Evolutionary conservation across 2,888 invertebrate genomes (phyloP).

Genomic region (Andrena minutula): DNA sequence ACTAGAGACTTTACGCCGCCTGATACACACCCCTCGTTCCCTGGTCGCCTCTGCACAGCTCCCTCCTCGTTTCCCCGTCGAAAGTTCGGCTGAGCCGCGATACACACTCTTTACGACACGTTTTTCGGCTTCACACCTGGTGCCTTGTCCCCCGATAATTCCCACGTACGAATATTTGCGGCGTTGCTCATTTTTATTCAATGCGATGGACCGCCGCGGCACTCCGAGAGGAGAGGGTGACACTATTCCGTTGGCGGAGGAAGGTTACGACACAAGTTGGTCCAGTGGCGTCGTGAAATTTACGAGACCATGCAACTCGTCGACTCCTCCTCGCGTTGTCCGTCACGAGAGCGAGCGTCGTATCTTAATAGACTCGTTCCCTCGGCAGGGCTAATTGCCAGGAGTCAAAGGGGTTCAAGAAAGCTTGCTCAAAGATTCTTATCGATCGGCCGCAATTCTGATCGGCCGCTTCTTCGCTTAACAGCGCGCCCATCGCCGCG

Average conservation of each 20-base stretch:
- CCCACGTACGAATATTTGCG: conserved; percentile 1
- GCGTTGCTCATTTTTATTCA: conserved; percentile 32
- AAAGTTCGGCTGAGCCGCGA: conserved; percentile 40
- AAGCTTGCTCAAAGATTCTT: conserved; percentile 50
- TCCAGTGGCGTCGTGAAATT: background rate
- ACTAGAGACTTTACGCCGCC: conserved; percentile 70
- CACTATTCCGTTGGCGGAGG: too few relatives aligned
- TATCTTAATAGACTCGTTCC: conserved; percentile 56
- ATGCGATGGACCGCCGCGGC: background rate
- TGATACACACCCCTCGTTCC: conserved; percentile 61
- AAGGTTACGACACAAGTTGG: background rate
- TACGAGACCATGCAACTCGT: background rate
- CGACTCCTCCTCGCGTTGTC: background rate
- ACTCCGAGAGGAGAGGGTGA: too few relatives aligned
- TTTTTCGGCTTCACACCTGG: conserved; percentile 41
- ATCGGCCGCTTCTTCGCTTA: conserved; percentile 44
- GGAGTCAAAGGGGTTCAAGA: conserved; percentile 43
- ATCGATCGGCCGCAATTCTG: conserved; percentile 51
- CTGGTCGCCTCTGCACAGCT: background rate
- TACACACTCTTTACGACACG: conserved; percentile 32
- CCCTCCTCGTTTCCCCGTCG: conserved; percentile 12
- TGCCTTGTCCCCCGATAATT: conserved; percentile 28
- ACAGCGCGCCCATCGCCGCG: conserved; percentile 34
- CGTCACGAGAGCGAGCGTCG: background rate
- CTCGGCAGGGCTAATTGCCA: conserved; percentile 49